Evolutionary conservation across 2,888 invertebrate species (phyloP).

Genomic region (Marronus borbonicus): DNA sequence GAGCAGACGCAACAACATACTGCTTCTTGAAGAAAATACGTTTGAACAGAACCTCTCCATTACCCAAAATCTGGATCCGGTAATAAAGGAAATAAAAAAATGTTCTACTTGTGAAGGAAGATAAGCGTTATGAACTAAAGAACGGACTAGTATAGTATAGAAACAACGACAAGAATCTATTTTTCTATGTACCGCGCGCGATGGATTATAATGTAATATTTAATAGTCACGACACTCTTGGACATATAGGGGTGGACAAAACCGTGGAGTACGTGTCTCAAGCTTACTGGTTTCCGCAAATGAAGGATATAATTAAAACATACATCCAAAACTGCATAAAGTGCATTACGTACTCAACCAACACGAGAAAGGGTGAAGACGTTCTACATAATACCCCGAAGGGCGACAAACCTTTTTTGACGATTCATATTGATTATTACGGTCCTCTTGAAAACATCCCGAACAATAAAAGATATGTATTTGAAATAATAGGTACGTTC

Average conservation of each 20-base stretch:
- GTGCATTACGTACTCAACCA: conserved; percentile 57
- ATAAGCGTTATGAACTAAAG: background rate
- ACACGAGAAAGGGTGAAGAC: conserved; percentile 58
- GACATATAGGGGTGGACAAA: conserved; percentile 54
- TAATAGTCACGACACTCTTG: background rate
- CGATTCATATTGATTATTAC: conserved; percentile 61
- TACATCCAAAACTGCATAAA: conserved; percentile 61
- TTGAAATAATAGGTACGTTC: conserved; percentile 20
- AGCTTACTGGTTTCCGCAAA: conserved; percentile 63
- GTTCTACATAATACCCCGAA: conserved; percentile 59
- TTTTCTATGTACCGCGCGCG: background rate
- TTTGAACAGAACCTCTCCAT: background rate
- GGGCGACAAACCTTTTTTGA: conserved; percentile 58
- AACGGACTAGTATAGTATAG: background rate
- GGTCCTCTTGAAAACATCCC: conserved; percentile 58
- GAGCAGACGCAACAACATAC: background rate
- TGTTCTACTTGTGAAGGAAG: background rate
- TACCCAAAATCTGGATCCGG: background rate
- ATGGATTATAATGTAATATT: conserved; percentile 9
- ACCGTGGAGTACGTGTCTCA: conserved; percentile 56
- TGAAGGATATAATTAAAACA: conserved; percentile 57
- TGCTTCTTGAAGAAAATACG: background rate
- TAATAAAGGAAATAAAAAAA: background rate
- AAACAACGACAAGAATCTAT: background rate
- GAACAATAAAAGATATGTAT: conserved; percentile 2